phyloP scores from a whole-genome alignment of 2,797 vertebrate genomes.

The Crenichthys baileyi region DNA sequence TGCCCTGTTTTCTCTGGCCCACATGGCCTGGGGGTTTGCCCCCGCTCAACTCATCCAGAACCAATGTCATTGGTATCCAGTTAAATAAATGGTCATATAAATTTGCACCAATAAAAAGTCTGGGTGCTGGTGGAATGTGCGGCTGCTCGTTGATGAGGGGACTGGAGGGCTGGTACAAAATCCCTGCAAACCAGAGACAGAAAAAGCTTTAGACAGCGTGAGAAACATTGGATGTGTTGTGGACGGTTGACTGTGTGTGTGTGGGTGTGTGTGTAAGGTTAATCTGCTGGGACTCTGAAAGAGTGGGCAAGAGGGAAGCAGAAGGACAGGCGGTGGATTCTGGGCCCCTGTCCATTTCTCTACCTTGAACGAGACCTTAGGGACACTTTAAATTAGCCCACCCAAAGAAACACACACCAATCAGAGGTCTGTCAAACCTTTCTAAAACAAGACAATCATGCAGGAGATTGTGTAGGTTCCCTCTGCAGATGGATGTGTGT shows the following conservation, averaged over 20 bases:
- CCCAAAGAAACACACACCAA: slow-evolving; percentile 85
- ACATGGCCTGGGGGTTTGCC: slow-evolving; percentile 88
- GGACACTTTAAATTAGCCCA: slow-evolving; percentile 88
- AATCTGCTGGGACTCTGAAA: slow-evolving; percentile 69
- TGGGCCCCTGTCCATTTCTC: slow-evolving; percentile 80
- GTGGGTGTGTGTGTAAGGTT: slow-evolving; percentile 11
- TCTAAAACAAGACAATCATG: slow-evolving; percentile 65
- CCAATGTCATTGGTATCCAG: slow-evolving; percentile 91
- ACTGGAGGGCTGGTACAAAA: slow-evolving; percentile 15
- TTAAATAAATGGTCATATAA: slow-evolving; percentile 95
- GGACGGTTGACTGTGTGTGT: slow-evolving; percentile 35
- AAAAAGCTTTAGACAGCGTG: slow-evolving; percentile 80
- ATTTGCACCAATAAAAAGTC: slow-evolving; percentile 93
- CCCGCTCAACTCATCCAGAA: slow-evolving; percentile 89
- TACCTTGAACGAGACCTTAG: slow-evolving; percentile 86
- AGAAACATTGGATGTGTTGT: slow-evolving; percentile 51
- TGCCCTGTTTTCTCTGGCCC: slow-evolving; percentile 91
- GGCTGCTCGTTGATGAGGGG: slow-evolving; percentile 56
- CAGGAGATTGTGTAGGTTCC: slow-evolving; percentile 19
- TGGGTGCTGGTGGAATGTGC: slow-evolving; percentile 85
- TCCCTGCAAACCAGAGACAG: slow-evolving; percentile 68
- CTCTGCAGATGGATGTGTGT: slow-evolving; percentile 24
- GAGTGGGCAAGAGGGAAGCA: slow-evolving; percentile 38
- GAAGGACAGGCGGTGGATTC: slow-evolving; percentile 70
- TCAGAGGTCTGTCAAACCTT: slow-evolving; percentile 58